Evolutionary conservation across 2,888 invertebrate genomes (phyloP), one percentile per base, ranked within the genome.

Genomic region (Oxytorus armatus): DNA sequence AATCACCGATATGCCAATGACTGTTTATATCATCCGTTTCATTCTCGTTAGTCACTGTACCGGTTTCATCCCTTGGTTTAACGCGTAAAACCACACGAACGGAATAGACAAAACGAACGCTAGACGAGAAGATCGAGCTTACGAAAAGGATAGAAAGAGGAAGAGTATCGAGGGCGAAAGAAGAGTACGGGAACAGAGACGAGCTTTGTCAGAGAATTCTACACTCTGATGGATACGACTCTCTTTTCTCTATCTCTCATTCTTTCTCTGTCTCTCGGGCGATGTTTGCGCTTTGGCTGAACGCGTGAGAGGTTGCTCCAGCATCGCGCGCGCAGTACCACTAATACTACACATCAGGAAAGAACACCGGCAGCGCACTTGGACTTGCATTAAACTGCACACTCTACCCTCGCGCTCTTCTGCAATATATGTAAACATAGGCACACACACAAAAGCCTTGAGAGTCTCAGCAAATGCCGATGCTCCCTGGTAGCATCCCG

Each of bases 271-370:
- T 88, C 88, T 86, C 85, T 85, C 82, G 82, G n/a, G 79, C 83
- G 82, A 83, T 84, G 86, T 86, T 88, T 85, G 86, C 85, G 86
- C 85, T 88, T 86, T 84, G 86, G 85, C 85, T 87, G 84, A 69
- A 69, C 44, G 49, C 57, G 68, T 33, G 68, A 68, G 75, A 51
- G 68, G 29, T 33, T 39, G 11, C 25, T 29, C n/a, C 49, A 8
- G 42, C 33, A 14, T 23, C 10, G 11, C 25, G 21, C 10, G n/a
- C 21, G 23, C 29, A 36, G 8, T 36, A 36, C 49, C 11, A 59
- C 49, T 59, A 10, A 21, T 72, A 23, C 23, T 11, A 53, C 25
- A 42, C 59, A 51, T 65, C 57, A 65, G 72, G 61, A n/a, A n/a
- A n/a, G 36, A 63, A 49, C 55, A 63, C 53, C 74, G 65, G 57